A percentile compares a stretch with the other conserved stretches of the same genome.
Evolutionary conservation across 92 coral and sea anemone species (phyloP).

Genomic region (Epizoanthus illoricatus): DNA sequence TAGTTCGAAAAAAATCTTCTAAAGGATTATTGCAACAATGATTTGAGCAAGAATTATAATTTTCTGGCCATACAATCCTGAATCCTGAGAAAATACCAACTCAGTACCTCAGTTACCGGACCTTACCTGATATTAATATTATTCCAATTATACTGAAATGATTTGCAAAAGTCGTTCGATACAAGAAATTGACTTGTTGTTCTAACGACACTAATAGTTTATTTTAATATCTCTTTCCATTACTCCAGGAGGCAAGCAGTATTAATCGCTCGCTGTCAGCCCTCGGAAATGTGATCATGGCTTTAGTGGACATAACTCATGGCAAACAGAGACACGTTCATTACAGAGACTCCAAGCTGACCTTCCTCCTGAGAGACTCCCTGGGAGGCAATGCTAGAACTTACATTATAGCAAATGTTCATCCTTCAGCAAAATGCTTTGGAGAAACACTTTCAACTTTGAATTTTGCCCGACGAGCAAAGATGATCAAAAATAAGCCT

Average conservation of each 20-base stretch:
- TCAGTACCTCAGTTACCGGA: too few relatives aligned
- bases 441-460: constrained; percentile 96
- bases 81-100: too few relatives aligned
- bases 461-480: constrained; percentile 96
- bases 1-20: too few relatives aligned
- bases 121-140: too few relatives aligned
- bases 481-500: constrained; percentile 99
- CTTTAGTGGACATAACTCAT: constrained; percentile 95
- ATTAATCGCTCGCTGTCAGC: constrained; percentile 96
- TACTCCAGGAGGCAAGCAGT: constrained; percentile 90
- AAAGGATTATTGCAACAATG: too few relatives aligned
- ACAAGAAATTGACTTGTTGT: too few relatives aligned
- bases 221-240: not conserved
- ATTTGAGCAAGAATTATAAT: too few relatives aligned
- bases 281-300: constrained; percentile 98
- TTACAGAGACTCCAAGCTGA: constrained; percentile 94
- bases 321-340: constrained; percentile 97
- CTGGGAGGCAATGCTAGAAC: constrained; percentile 99
- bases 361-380: constrained; percentile 94
- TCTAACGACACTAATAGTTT: not conserved
- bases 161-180: too few relatives aligned
- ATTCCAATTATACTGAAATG: too few relatives aligned
- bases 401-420: constrained; percentile 95
- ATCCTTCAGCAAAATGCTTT: constrained; percentile 98
- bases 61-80: too few relatives aligned